Conservation (phyloP, 2,113 vertebrate species). For the Cavia aperea region DNA sequence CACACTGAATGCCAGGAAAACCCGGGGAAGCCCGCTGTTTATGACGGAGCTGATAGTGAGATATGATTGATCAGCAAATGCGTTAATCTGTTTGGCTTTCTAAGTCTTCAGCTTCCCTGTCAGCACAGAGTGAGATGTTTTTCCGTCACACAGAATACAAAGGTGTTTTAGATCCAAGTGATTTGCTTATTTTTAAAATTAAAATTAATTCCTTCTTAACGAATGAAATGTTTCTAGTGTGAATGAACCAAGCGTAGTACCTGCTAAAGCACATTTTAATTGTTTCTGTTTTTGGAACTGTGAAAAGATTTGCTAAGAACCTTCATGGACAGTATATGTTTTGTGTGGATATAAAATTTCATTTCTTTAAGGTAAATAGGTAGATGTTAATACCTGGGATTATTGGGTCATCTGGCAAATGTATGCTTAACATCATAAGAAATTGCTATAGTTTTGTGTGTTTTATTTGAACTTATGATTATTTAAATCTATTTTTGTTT, state of each 20-base stretch:
- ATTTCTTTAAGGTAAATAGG: not conserved
- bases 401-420: not conserved
- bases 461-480: not conserved
- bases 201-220: not conserved
- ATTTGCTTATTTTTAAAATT: not conserved
- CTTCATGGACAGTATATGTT: not conserved
- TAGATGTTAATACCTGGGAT: not conserved
- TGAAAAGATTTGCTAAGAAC: not conserved
- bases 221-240: not conserved
- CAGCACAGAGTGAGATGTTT: not conserved
- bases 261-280: not conserved
- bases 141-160: not conserved
- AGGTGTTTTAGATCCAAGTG: not conserved
- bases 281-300: not conserved
- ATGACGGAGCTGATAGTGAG: not conserved
- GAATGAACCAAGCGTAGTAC: not conserved
- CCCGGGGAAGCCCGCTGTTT: not conserved
- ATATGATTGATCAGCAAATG: not conserved
- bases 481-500: not conserved
- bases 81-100: not conserved
- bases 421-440: not conserved
- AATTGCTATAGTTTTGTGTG: not conserved
- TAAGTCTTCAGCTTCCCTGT: not conserved
- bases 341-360: not conserved
- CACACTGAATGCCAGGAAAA: not conserved